Conservation (phyloP, 2,113 vertebrate species). For the Silurus glanis region DNA sequence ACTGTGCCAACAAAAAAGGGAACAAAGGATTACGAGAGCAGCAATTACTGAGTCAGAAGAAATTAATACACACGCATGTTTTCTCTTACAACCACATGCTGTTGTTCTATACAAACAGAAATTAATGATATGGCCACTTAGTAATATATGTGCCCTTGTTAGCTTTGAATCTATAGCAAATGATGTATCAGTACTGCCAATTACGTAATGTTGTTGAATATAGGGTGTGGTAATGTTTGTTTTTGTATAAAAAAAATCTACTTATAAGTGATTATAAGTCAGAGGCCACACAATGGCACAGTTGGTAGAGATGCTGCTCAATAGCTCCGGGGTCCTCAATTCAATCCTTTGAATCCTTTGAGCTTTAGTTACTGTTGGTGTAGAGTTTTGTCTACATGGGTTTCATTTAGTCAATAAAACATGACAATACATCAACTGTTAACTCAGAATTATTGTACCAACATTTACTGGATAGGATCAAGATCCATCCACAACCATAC, state of each 20-base stretch:
- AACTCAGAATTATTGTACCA: not conserved
- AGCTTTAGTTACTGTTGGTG: not conserved
- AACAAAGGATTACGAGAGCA: constrained; percentile 60
- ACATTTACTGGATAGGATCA: not conserved
- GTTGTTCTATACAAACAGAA: constrained; percentile 62
- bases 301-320: not conserved
- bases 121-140: constrained; percentile 50
- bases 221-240: constrained; percentile 24
- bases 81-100: constrained; percentile 62
- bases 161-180: not conserved
- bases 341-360: not conserved
- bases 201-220: not conserved
- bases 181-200: not conserved
- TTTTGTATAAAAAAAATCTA: not conserved
- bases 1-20: constrained; percentile 59
- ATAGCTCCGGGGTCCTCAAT: not conserved
- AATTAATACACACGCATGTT: constrained; percentile 46
- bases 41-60: constrained; percentile 63
- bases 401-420: not conserved
- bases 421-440: not conserved
- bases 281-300: not conserved
- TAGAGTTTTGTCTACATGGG: not conserved
- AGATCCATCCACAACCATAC: too few relatives aligned
- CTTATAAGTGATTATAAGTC: not conserved
- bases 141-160: constrained; percentile 36